Conservation (phyloP, 2,113 vertebrate genomes). For the Emydocephalus ijimae region DNA sequence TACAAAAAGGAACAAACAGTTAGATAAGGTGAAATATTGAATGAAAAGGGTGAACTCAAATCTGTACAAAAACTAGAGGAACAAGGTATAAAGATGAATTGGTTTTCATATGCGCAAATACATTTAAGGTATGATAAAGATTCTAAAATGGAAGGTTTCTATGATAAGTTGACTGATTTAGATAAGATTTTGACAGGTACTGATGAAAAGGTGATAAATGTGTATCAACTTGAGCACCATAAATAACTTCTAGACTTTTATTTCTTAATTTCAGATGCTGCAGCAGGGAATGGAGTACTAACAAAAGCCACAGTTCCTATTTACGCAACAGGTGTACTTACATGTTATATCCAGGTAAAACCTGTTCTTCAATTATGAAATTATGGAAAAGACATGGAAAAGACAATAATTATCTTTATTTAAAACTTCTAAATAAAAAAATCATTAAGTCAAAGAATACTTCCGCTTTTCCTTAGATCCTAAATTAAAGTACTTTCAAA, state of each 20-base stretch:
- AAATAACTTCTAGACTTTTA: neutral
- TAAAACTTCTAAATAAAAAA: neutral
- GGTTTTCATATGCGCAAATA: no score
- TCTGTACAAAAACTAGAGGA: no score
- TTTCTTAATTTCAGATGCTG: constrained; percentile 75
- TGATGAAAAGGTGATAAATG: neutral
- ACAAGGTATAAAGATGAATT: no score
- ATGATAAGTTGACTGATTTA: no score
- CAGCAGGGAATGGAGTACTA: constrained; percentile 89
- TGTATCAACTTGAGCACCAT: neutral
- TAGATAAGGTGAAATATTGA: no score
- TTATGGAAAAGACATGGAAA: neutral
- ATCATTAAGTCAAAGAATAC: neutral
- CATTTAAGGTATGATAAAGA: no score
- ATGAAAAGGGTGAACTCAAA: no score
- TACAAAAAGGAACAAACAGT: no score
- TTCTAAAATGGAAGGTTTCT: no score
- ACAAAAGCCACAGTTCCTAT: constrained; percentile 98
- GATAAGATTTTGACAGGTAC: no score
- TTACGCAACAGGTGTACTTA: constrained; percentile 97
- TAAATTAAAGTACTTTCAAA: neutral
- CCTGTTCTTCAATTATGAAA: neutral
- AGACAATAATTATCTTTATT: neutral
- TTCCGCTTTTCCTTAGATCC: neutral
- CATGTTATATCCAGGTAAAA: constrained; percentile 95